These are phyloP conservation scores for Anarhynchus alexandrinus DNA, from an alignment of 2,113 vertebrate species.

Conservation along the genomic window DNA sequence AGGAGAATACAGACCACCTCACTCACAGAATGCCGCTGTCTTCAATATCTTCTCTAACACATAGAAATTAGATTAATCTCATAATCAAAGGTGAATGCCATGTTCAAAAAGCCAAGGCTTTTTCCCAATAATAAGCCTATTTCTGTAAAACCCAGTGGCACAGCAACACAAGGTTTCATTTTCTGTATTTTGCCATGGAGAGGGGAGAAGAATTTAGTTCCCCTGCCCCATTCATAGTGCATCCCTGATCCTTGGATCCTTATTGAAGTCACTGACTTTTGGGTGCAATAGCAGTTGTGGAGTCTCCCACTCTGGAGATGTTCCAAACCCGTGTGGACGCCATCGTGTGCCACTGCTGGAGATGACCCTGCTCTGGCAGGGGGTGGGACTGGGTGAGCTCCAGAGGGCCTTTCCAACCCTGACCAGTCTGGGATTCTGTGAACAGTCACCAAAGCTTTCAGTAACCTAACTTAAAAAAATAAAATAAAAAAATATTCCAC, in stretches of 20 bases:
- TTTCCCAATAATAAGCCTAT: neutral
- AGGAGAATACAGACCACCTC: neutral
- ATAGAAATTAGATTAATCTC: neutral
- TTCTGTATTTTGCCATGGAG: neutral
- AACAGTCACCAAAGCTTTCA: conserved; percentile 32
- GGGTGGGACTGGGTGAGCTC: no score
- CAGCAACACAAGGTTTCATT: neutral
- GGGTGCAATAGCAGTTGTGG: neutral
- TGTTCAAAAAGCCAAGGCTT: neutral
- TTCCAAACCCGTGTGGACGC: no score
- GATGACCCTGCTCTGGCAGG: no score
- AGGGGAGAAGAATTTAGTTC: neutral
- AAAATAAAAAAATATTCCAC: neutral
- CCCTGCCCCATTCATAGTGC: neutral
- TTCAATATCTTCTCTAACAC: neutral
- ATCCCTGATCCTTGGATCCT: neutral
- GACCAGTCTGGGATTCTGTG: no score
- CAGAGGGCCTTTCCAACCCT: no score
- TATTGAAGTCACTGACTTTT: neutral
- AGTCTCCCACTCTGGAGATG: no score
- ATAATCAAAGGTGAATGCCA: neutral
- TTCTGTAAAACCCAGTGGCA: neutral
- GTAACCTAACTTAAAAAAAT: conserved; percentile 16
- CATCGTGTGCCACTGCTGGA: no score
- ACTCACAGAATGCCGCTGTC: neutral